A percentile compares a stretch with the other conserved stretches of the same genome.
phyloP scores from a whole-genome alignment of 2,888 invertebrate genomes.

The Nomada goodeniana region DNA sequence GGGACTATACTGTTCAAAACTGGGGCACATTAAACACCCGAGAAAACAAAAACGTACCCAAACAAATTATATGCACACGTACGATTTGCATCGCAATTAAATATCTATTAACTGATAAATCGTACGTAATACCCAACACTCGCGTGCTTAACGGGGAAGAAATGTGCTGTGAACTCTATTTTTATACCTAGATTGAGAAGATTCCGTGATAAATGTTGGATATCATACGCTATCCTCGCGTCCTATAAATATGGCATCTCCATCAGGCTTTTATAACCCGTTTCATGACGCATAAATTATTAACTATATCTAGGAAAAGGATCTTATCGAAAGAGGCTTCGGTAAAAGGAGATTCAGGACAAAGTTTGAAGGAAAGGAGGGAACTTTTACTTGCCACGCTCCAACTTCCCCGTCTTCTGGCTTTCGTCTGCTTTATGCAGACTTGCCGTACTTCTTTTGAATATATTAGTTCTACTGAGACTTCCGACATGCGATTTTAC shows the following conservation, averaged over 20 bases:
- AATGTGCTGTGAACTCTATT: background rate
- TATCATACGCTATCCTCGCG: background rate
- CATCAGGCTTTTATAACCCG: slow-evolving; percentile 27
- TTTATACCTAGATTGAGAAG: background rate
- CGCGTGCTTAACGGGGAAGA: background rate
- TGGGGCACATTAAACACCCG: no score
- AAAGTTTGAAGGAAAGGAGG: slow-evolving; percentile 34
- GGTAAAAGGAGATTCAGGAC: slow-evolving; percentile 32
- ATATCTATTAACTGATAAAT: background rate
- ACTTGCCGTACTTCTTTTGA: slow-evolving; percentile 41
- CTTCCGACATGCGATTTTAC: slow-evolving; percentile 43
- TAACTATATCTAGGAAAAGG: slow-evolving; percentile 3
- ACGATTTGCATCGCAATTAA: background rate
- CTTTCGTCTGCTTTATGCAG: slow-evolving; percentile 33
- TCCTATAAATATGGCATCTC: background rate
- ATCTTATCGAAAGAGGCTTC: slow-evolving; percentile 36
- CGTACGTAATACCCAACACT: background rate
- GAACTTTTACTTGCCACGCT: slow-evolving; percentile 29
- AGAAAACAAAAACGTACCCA: no score
- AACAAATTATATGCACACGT: background rate
- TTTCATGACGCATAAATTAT: slow-evolving; percentile 45
- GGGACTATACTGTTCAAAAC: no score
- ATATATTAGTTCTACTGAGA: slow-evolving; percentile 44
- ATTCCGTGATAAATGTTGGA: background rate
- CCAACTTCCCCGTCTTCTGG: background rate